Percentiles rank a stretch among this genome's conserved stretches.
phyloP scores from a whole-genome alignment of 2,113 vertebrate species.

The Rostratula benghalensis region DNA sequence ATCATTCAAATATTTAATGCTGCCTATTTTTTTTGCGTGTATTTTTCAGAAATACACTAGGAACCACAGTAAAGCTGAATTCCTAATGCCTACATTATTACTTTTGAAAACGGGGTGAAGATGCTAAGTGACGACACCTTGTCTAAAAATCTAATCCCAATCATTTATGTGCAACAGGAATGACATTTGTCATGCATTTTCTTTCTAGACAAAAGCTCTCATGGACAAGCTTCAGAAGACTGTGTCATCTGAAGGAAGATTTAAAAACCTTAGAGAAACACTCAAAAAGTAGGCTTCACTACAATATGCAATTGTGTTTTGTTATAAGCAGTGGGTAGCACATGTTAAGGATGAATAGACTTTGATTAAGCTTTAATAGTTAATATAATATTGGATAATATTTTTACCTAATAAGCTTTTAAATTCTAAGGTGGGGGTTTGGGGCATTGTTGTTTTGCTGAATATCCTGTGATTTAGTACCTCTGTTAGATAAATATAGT shows the following conservation, averaged over 20 bases:
- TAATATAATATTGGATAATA: not conserved
- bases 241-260: constrained; percentile 96
- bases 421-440: not conserved
- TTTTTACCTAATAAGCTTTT: not conserved
- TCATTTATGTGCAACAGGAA: not conserved
- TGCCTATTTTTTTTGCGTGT: not conserved
- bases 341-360: not conserved
- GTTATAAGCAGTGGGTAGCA: not conserved
- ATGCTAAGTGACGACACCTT: not conserved
- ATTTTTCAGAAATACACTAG: not conserved
- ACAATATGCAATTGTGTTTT: not conserved
- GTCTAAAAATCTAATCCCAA: not conserved
- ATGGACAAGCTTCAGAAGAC: constrained; percentile 99
- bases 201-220: constrained; percentile 89
- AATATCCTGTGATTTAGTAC: not conserved
- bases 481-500: not conserved
- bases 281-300: constrained; percentile 91
- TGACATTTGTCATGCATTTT: constrained; percentile 39
- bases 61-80: not conserved
- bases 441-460: not conserved
- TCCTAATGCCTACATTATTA: not conserved
- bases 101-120: not conserved
- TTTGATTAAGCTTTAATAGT: constrained; percentile 1
- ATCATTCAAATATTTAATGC: not conserved
- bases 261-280: constrained; percentile 98